phyloP scores from a whole-genome alignment of 2,888 invertebrate genomes.

The Nowickia ferox region DNA sequence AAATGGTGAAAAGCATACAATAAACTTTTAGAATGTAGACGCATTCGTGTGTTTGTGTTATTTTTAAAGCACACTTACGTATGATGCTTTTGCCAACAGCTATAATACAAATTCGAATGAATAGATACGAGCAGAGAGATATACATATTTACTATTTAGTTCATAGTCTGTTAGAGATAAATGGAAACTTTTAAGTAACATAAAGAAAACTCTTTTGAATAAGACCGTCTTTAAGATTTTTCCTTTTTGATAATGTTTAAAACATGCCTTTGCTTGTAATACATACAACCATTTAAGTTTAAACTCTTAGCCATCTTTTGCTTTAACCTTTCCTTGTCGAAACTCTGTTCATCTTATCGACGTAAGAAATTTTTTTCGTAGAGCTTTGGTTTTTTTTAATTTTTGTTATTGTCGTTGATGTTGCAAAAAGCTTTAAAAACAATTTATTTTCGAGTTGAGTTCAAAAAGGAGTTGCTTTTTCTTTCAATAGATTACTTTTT shows the following conservation, averaged over 20 bases:
- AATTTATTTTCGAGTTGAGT: constrained; percentile 67
- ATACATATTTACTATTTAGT: constrained; percentile 41
- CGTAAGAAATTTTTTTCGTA: constrained; percentile 48
- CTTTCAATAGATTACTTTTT: constrained; percentile 50
- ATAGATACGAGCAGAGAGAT: neutral
- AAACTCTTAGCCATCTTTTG: neutral
- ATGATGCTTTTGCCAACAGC: constrained; percentile 66
- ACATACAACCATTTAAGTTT: constrained; percentile 43
- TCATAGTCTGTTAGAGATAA: constrained; percentile 57
- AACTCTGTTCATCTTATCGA: constrained; percentile 56
- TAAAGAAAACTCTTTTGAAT: constrained; percentile 62
- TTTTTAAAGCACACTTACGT: neutral
- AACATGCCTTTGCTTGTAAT: constrained; percentile 65
- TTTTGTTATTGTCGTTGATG: neutral
- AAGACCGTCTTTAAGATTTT: constrained; percentile 69
- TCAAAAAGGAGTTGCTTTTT: constrained; percentile 66
- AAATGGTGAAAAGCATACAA: neutral
- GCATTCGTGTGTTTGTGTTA: neutral
- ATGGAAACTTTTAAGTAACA: constrained; percentile 35
- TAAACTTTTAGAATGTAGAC: neutral
- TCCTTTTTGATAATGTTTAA: constrained; percentile 61
- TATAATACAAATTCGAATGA: constrained; percentile 22
- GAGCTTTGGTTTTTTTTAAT: constrained; percentile 24
- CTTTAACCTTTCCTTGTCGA: constrained; percentile 4
- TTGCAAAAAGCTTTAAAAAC: constrained; percentile 44